These are phyloP conservation scores for Hedychridium roseum DNA, from an alignment of 2,888 invertebrate genomes.

Conservation along the genomic window DNA sequence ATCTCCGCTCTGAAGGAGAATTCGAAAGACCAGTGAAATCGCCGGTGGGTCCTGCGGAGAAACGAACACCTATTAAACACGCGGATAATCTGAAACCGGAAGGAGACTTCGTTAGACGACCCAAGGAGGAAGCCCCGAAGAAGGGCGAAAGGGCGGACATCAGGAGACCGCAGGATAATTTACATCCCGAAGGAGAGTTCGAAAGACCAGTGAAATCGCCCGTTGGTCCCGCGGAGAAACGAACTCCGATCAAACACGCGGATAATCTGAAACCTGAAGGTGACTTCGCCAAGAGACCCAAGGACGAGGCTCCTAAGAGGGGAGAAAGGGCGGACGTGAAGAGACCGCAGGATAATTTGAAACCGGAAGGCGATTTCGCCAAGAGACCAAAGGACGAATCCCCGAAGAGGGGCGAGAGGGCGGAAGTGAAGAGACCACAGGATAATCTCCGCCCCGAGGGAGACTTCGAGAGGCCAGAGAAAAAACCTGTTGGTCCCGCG, in stretches of 20 bases:
- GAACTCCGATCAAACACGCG: constrained; percentile 55
- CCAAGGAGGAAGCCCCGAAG: constrained; percentile 44
- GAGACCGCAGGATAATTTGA: constrained; percentile 67
- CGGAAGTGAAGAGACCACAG: constrained; percentile 33
- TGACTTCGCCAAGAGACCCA: constrained; percentile 65
- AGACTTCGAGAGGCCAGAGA: constrained; percentile 42
- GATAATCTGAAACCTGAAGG: constrained; percentile 70
- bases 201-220: constrained; percentile 66
- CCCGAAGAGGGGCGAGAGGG: constrained; percentile 27
- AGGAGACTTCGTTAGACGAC: constrained; percentile 66
- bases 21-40: constrained; percentile 61
- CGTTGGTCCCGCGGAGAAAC: constrained; percentile 66
- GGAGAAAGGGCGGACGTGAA: constrained; percentile 68
- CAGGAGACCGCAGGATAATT: constrained; percentile 65
- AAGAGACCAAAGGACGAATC: constrained; percentile 53
- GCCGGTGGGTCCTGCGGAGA: constrained; percentile 41
- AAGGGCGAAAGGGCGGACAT: constrained; percentile 60
- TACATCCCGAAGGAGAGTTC: constrained; percentile 65
- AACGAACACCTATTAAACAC: constrained; percentile 59
- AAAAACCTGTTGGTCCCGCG: constrained; percentile 42
- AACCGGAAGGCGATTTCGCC: constrained; percentile 66
- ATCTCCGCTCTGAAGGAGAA: constrained; percentile 67
- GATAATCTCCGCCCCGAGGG: constrained; percentile 49
- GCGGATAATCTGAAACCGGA: constrained; percentile 68
- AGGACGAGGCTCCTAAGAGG: constrained; percentile 68